phyloP scores from a whole-genome alignment of 2,888 invertebrate species.

The Drosophila niveifrons region DNA sequence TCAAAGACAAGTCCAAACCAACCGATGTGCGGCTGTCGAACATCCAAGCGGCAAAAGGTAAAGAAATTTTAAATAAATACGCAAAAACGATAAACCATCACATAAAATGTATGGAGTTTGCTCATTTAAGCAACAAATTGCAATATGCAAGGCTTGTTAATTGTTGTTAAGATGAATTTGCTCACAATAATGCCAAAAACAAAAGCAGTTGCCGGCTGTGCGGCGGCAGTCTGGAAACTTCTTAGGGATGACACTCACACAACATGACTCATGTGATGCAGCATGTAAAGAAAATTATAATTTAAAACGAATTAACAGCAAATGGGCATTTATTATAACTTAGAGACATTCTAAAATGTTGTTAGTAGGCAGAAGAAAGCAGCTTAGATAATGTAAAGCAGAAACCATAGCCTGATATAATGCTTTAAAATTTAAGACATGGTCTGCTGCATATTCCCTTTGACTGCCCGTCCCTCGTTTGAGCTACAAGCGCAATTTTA shows the following conservation, averaged over 20 bases:
- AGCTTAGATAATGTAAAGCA: no score
- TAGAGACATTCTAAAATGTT: not conserved
- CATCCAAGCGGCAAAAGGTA: slow-evolving; percentile 99
- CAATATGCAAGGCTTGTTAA: not conserved
- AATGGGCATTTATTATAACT: not conserved
- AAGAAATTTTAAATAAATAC: slow-evolving; percentile 19
- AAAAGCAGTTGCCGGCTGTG: slow-evolving; percentile 67
- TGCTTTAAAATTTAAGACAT: no score
- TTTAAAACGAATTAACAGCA: not conserved
- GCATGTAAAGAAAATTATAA: slow-evolving; percentile 1
- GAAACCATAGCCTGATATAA: no score
- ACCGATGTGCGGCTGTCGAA: slow-evolving; percentile 97
- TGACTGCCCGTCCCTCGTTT: no score
- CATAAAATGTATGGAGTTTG: slow-evolving; percentile 1
- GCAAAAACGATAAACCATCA: slow-evolving; percentile 20
- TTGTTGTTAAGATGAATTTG: not conserved
- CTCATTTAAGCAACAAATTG: slow-evolving; percentile 44
- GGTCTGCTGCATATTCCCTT: no score
- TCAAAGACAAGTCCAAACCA: slow-evolving; percentile 97
- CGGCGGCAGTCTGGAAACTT: slow-evolving; percentile 70
- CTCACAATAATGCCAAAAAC: slow-evolving; percentile 27
- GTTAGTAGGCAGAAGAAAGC: not conserved
- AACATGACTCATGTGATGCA: slow-evolving; percentile 72
- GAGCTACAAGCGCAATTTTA: no score
- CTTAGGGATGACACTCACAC: slow-evolving; percentile 56